A percentile compares a stretch with the other conserved stretches of the same genome.
phyloP scores from a whole-genome alignment of 2,797 vertebrate species.

The Melanotaenia nigrans region DNA sequence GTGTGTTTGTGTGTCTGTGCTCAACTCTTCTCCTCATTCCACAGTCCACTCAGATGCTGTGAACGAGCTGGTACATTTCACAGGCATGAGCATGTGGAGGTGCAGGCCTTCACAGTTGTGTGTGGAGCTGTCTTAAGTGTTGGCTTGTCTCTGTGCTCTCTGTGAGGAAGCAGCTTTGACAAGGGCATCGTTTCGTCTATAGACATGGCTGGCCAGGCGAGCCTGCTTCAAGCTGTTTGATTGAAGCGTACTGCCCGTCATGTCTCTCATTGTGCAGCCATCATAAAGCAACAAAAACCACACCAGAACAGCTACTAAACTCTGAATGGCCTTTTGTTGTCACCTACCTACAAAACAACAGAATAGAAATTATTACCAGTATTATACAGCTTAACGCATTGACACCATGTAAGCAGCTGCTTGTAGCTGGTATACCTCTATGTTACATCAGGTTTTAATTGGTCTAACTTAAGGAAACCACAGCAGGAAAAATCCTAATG shows the following conservation, averaged over 20 bases:
- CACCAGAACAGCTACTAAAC: slow-evolving; percentile 49
- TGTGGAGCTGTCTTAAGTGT: slow-evolving; percentile 62
- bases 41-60: slow-evolving; percentile 70
- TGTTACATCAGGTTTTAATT: background rate
- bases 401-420: background rate
- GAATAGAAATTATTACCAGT: slow-evolving; percentile 39
- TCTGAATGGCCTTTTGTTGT: slow-evolving; percentile 52
- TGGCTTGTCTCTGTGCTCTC: slow-evolving; percentile 61
- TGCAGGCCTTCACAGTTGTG: slow-evolving; percentile 60
- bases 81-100: slow-evolving; percentile 76
- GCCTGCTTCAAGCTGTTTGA: slow-evolving; percentile 69
- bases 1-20: slow-evolving; percentile 11
- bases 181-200: slow-evolving; percentile 68
- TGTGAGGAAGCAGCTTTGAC: slow-evolving; percentile 72
- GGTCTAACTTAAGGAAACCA: slow-evolving; percentile 6
- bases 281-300: slow-evolving; percentile 57
- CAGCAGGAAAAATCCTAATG: slow-evolving; percentile 16
- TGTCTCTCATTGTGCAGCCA: slow-evolving; percentile 67
- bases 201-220: slow-evolving; percentile 58
- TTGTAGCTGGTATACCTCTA: background rate
- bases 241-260: slow-evolving; percentile 71
- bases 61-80: slow-evolving; percentile 72
- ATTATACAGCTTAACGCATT: slow-evolving; percentile 17
- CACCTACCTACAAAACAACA: slow-evolving; percentile 45
- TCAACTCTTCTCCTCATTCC: slow-evolving; percentile 59